Base-by-base conservation (phyloP, 2,888 invertebrate species). In the Epicampocera succincta region DNA sequence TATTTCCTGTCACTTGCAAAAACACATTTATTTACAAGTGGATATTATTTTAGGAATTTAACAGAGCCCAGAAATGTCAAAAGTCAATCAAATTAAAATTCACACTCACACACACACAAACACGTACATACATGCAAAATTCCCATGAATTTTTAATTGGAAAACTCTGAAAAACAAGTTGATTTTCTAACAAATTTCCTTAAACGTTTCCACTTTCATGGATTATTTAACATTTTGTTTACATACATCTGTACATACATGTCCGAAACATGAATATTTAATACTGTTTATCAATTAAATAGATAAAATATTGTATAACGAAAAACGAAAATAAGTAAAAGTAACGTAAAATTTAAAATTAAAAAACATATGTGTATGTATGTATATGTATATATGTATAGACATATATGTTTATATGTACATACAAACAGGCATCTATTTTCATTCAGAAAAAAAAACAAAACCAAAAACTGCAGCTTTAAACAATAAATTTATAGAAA, bases 11-110 rank as follows among this genome's bases (percentile, higher is more conserved):
- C 52, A 66, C 9, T 33, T 33, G 8, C 8, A 33, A 33, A 3
- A 8, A 8, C 33, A 33, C 8, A 33, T 8, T 1, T 38, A 58
- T 21, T n/a, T 13, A 21, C 12, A 15, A 9, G 15, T 25, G 25
- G 4, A 61, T 4, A 44, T 21, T 12, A 9, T 13, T 17, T 12
- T 1, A 15, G 15, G 1, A 11, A 13, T 46, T 66, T 29, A 38
- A 42, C 13, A 12, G 8, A 54, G 17, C n/a, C 17, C 12, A 42
- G 12, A 25, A 25, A 66, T 42, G 66, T 42, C 42, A 66, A 66
- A 66, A 54, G 66, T 66, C 52, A 66, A 25, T 54, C 25, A 50
- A 52, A 65, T 65, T n/a, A 29, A 15, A 66, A 66, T 3, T 17
- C 5, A 17, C 15, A 66, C 15, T 9, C 1, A 25, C 3, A 44